phyloP scores from a whole-genome alignment of 2,797 vertebrate species.

The Ctenopoma kingsleyae region DNA sequence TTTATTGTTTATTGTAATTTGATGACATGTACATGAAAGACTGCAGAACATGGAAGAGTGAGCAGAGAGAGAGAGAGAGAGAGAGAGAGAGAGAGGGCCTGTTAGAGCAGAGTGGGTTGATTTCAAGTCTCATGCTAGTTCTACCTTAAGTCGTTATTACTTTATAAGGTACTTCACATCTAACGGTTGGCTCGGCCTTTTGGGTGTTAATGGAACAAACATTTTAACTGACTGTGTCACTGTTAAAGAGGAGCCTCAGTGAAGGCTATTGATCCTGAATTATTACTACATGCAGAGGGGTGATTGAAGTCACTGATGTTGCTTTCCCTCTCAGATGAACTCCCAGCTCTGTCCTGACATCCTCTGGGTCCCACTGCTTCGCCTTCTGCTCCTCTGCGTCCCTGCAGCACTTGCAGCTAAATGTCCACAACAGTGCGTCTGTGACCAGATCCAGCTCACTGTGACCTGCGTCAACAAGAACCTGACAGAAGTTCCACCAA shows the following conservation, averaged over 20 bases:
- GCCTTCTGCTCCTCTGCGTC: conserved; percentile 56
- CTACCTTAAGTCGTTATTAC: too few relatives aligned
- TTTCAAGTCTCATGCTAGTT: too few relatives aligned
- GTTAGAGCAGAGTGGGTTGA: too few relatives aligned
- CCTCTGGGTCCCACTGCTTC: conserved; percentile 51
- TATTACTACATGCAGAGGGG: background rate
- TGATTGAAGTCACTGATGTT: conserved; percentile 7
- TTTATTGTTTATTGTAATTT: too few relatives aligned
- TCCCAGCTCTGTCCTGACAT: conserved; percentile 33
- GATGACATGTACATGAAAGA: too few relatives aligned
- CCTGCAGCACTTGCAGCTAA: conserved; percentile 33
- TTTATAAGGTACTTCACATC: too few relatives aligned
- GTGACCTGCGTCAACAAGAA: conserved; percentile 89
- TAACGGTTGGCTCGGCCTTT: background rate
- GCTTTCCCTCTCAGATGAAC: conserved; percentile 53
- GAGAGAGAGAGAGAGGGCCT: too few relatives aligned
- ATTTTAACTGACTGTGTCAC: too few relatives aligned
- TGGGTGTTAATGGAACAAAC: too few relatives aligned
- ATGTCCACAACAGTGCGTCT: conserved; percentile 89
- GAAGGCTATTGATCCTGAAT: background rate
- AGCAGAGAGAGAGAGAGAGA: too few relatives aligned
- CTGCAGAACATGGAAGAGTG: too few relatives aligned
- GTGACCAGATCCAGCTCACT: conserved; percentile 88
- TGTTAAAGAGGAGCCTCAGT: background rate
- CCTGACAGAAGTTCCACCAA: conserved; percentile 85